Conservation (phyloP, 1,140 invertebrate genomes). For the Hycleus phaleratus region DNA sequence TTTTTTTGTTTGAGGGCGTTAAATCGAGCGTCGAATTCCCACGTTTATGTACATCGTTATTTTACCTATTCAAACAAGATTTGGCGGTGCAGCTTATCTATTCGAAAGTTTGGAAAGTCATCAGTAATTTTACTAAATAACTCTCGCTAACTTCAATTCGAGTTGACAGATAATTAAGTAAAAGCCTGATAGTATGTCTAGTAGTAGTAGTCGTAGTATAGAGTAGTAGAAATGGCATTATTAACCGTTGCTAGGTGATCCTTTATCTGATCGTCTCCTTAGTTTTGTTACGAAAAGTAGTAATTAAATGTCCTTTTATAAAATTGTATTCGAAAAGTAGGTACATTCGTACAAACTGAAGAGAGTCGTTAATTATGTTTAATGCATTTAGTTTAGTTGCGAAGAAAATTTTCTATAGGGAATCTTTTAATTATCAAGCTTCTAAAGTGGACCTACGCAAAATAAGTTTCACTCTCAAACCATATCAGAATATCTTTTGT, state of each 20-base stretch:
- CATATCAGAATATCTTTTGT: no score
- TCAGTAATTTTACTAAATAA: slow-evolving; percentile 13
- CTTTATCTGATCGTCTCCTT: slow-evolving; percentile 10
- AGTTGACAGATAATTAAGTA: slow-evolving; percentile 19
- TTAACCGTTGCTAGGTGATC: slow-evolving; percentile 5
- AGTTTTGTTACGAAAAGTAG: slow-evolving; percentile 1
- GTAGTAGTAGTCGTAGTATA: background rate
- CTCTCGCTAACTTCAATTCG: background rate
- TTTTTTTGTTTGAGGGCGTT: slow-evolving; percentile 1
- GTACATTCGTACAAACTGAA: slow-evolving; percentile 1
- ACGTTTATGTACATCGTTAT: slow-evolving; percentile 3
- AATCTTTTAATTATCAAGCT: no score
- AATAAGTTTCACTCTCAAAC: no score
- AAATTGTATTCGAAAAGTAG: background rate
- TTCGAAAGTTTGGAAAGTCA: slow-evolving; percentile 1
- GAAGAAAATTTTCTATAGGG: no score
- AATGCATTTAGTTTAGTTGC: no score
- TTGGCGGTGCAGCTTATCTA: slow-evolving; percentile 4
- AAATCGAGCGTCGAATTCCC: slow-evolving; percentile 11
- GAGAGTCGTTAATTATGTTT: background rate
- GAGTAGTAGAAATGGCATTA: no score
- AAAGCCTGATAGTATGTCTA: slow-evolving; percentile 1
- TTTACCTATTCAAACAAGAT: no score
- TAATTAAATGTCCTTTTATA: slow-evolving; percentile 8
- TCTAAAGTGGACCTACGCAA: no score